Evolutionary conservation across 2,888 invertebrate species (phyloP).

Genomic region (Leistus spinibarbis): DNA sequence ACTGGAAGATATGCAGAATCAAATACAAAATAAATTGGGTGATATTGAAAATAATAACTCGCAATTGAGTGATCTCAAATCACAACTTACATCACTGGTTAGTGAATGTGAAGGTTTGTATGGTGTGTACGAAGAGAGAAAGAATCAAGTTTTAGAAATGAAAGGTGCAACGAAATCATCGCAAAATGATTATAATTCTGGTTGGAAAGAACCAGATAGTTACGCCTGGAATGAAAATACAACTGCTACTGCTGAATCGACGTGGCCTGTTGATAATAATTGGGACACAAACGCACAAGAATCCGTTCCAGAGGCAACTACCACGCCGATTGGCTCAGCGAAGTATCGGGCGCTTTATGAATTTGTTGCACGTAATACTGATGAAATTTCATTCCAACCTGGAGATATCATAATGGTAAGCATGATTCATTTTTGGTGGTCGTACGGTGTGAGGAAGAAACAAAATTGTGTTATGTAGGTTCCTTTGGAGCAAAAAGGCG

Average conservation of each 20-base stretch:
- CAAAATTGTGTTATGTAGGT: constrained; percentile 58
- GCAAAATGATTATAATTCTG: constrained; percentile 58
- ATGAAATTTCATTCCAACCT: constrained; percentile 91
- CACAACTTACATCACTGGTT: constrained; percentile 68
- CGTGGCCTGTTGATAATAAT: constrained; percentile 60
- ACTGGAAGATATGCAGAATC: constrained; percentile 75
- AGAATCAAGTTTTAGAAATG: constrained; percentile 63
- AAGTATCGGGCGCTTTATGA: constrained; percentile 92
- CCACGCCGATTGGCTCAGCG: constrained; percentile 59
- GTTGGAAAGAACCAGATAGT: constrained; percentile 66
- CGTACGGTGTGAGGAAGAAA: constrained; percentile 44
- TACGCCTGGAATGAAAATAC: constrained; percentile 62
- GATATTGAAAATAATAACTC: constrained; percentile 83
- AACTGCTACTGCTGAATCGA: constrained; percentile 53
- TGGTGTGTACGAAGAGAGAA: constrained; percentile 71
- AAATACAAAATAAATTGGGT: constrained; percentile 77
- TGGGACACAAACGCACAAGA: constrained; percentile 50
- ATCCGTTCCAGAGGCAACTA: constrained; percentile 43
- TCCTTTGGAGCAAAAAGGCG: constrained; percentile 81
- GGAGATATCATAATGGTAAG: constrained; percentile 88
- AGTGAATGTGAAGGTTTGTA: constrained; percentile 73
- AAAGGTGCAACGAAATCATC: constrained; percentile 56
- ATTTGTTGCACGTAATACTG: constrained; percentile 88
- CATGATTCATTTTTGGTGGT: background rate
- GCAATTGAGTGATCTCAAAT: constrained; percentile 75